A percentile compares a stretch with the other conserved stretches of the same genome.
Conservation (phyloP, 1,140 invertebrate species). For the Acromyrmex heyeri region DNA sequence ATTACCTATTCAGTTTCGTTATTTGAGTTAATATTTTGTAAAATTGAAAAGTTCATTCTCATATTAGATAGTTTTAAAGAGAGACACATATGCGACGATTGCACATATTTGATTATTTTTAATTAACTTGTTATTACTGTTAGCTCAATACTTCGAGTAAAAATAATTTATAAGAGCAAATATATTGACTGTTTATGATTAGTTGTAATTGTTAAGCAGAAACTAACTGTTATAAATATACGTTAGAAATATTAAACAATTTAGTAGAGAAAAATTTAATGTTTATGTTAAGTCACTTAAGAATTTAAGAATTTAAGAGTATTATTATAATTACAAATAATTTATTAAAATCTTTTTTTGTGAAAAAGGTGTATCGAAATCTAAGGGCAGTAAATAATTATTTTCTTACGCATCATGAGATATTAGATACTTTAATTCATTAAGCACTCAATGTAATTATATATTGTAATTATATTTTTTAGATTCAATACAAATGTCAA, state of each 20-base stretch:
- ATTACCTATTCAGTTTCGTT: constrained; percentile 18
- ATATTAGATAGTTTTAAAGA: constrained; percentile 6
- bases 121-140: constrained; percentile 33
- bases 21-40: constrained; percentile 20
- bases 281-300: constrained; percentile 10
- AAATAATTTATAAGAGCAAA: constrained; percentile 42
- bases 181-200: constrained; percentile 40
- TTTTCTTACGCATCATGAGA: neutral
- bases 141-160: constrained; percentile 50
- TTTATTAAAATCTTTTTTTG: constrained; percentile 37
- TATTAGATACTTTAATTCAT: constrained; percentile 17
- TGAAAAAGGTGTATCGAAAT: neutral
- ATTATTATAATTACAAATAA: constrained; percentile 38
- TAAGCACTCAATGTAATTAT: constrained; percentile 32
- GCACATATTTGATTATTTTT: constrained; percentile 15
- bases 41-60: constrained; percentile 14
- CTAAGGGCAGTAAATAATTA: constrained; percentile 6
- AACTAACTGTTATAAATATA: constrained; percentile 1
- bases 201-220: constrained; percentile 27
- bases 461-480: constrained; percentile 35
- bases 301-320: constrained; percentile 1
- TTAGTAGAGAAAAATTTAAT: constrained; percentile 20
- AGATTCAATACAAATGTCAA: constrained; percentile 31
- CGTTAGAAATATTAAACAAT: constrained; percentile 30
- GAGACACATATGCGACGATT: neutral